phyloP scores from a whole-genome alignment of 92 coral and sea anemone genomes.

The Diadumene lineata region DNA sequence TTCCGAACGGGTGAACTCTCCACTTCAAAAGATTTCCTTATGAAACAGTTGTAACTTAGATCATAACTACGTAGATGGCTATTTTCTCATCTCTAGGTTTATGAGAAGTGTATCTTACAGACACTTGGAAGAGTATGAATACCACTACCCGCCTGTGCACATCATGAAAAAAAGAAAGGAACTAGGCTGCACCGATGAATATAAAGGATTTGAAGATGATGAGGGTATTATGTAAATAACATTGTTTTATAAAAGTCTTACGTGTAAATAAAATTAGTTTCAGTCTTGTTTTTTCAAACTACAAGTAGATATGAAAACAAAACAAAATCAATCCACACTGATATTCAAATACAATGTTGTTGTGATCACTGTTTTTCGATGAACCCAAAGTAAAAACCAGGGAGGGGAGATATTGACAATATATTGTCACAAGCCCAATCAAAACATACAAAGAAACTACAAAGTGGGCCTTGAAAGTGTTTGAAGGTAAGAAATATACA shows the following conservation, averaged over 20 bases:
- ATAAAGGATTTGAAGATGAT: neutral
- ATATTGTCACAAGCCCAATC: neutral
- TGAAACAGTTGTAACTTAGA: neutral
- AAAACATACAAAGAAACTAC: neutral
- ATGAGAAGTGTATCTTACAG: conserved; percentile 35
- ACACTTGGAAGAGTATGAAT: conserved; percentile 12
- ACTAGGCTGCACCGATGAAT: neutral
- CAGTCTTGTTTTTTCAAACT: too few relatives aligned
- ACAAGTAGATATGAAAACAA: too few relatives aligned
- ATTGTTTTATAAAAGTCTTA: too few relatives aligned
- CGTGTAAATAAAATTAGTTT: too few relatives aligned
- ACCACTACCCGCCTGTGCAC: conserved; percentile 27
- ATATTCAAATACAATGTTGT: too few relatives aligned
- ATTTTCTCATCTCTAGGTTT: conserved; percentile 10
- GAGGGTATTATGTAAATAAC: too few relatives aligned
- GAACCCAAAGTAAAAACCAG: too few relatives aligned
- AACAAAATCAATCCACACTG: too few relatives aligned
- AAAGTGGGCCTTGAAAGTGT: neutral
- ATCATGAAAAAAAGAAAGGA: neutral
- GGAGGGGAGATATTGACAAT: neutral
- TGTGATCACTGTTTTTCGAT: too few relatives aligned
- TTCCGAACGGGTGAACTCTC: too few relatives aligned
- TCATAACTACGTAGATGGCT: neutral
- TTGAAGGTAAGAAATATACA: neutral
- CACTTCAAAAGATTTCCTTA: neutral